phyloP scores from a whole-genome alignment of 2,797 vertebrate genomes.

The Brachymystax lenok region DNA sequence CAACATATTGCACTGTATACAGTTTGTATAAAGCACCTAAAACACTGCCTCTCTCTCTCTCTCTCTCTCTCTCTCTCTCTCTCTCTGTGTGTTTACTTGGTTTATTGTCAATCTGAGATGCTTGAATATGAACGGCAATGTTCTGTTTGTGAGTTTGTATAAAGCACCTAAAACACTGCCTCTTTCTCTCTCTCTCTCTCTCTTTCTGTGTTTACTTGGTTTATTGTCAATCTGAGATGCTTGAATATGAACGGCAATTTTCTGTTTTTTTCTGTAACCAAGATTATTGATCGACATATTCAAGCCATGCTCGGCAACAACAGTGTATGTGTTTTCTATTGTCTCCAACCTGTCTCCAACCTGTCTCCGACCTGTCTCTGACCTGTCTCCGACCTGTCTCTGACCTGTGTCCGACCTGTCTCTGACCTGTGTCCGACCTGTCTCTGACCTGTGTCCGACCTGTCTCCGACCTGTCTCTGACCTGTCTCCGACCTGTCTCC shows the following conservation, averaged over 20 bases:
- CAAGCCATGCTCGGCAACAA: constrained; percentile 67
- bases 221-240: constrained; percentile 64
- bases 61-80: no score
- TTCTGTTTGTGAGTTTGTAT: no score
- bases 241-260: constrained; percentile 68
- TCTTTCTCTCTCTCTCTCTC: no score
- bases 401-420: constrained; percentile 34
- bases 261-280: constrained; percentile 42
- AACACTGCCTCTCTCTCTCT: no score
- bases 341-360: constrained; percentile 32
- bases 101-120: constrained; percentile 61
- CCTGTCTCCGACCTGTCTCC: no score
- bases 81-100: constrained; percentile 19
- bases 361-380: no score
- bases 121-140: constrained; percentile 70
- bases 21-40: no score
- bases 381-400: no score
- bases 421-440: background rate
- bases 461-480: no score
- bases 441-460: no score
- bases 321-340: constrained; percentile 47
- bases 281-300: constrained; percentile 64
- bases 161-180: no score
- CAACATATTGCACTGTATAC: background rate
- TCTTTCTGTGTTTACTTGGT: constrained; percentile 23